Evolutionary conservation across 2,113 vertebrate genomes (phyloP), one percentile per base, ranked within the genome.

Genomic region (Urocitellus parryii): DNA sequence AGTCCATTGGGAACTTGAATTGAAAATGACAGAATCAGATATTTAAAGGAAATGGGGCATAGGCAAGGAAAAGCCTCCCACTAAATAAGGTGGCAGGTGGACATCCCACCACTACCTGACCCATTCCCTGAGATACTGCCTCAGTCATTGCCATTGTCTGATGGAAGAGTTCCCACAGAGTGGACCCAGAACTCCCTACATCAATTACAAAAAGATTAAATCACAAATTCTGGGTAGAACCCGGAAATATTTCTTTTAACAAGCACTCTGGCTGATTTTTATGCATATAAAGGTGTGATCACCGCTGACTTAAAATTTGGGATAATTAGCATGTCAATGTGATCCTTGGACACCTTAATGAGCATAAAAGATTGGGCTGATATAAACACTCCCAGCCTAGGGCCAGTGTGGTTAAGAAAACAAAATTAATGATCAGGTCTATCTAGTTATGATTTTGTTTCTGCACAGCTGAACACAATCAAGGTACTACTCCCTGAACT

Each of bases 391-490:
- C 48, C n/a, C 34, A 80, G 48, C 22, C 88, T 37, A 53, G 73
- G 39, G 45, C 45, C 61, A 34, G 29, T 29, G 29, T 67, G 29
- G 42, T 78, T 81, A 94, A 53, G 42, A 67, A 95, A 65, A 74
- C 65, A 88, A 85, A 93, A 88, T 17, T 84, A 85, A 84, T n/a
- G 34, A 63, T 68, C n/a, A 45, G 14, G 5, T 58, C 12, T 63
- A 80, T 53, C 32, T 72, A n/a, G 34, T 81, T 95, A 92, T 27
- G 18, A 96, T 88, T 85, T 88, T 56, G 34, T 84, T 90, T 92
- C 73, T 81, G 32, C 78, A 86, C 53, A 91, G 70, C 42, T 88
- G 73, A 96, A 53, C 67, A 77, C 65, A 93, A 77, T 83, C 88
- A 74, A 90, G n/a, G 34, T 84, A 61, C 88, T 20, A 83, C 2